Conservation (phyloP, 2,797 vertebrate species). For the Macropodus opercularis region DNA sequence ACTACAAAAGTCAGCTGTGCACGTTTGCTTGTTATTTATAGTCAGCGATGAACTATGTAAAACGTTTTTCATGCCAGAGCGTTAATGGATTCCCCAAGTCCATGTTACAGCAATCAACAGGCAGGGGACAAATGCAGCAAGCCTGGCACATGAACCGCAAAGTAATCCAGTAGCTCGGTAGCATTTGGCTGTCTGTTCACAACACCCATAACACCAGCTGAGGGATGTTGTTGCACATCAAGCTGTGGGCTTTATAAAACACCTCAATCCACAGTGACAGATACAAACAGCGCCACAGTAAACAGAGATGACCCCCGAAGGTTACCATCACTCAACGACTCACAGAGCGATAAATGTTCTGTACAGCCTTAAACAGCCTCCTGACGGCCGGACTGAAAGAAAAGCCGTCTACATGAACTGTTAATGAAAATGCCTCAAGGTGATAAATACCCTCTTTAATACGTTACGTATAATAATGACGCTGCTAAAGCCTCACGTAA, state of each 20-base stretch:
- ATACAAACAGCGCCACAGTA: constrained; percentile 57
- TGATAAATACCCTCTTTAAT: constrained; percentile 16
- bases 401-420: constrained; percentile 4
- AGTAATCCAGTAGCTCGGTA: constrained; percentile 57
- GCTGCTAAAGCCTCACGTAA: constrained; percentile 14
- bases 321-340: constrained; percentile 55
- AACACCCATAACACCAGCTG: constrained; percentile 60
- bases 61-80: constrained; percentile 45
- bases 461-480: neutral
- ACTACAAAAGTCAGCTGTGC: constrained; percentile 59
- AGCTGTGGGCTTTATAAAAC: constrained; percentile 70
- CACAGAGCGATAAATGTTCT: constrained; percentile 44
- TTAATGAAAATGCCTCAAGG: constrained; percentile 22
- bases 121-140: constrained; percentile 49
- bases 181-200: constrained; percentile 55
- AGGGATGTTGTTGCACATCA: constrained; percentile 58
- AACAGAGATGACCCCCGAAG: constrained; percentile 71
- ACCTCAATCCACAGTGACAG: constrained; percentile 63
- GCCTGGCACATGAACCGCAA: constrained; percentile 58
- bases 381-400: constrained; percentile 21
- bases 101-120: constrained; percentile 63
- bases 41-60: constrained; percentile 57
- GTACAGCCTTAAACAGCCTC: constrained; percentile 28
- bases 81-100: constrained; percentile 65
- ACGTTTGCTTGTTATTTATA: constrained; percentile 69